phyloP scores from a whole-genome alignment of 2,113 vertebrate species.

The Danionella cerebrum region DNA sequence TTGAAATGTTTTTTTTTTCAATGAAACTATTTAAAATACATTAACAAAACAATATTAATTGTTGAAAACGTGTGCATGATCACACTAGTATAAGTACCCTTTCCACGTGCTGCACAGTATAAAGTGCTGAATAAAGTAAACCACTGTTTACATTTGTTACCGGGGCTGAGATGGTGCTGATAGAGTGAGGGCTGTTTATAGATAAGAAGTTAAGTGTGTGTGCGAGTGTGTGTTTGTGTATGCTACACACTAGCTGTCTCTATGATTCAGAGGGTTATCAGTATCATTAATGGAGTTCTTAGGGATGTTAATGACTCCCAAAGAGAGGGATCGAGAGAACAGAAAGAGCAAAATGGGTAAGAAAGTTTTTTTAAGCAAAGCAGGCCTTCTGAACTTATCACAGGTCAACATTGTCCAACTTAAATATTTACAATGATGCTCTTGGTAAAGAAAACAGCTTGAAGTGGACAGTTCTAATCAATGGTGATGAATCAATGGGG shows the following conservation, averaged over 20 bases:
- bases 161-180: no score
- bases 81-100: no score
- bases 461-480: conserved; percentile 10
- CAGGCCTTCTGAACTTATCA: neutral
- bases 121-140: neutral
- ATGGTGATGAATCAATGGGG: conserved; percentile 18
- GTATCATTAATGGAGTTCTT: conserved; percentile 18
- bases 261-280: conserved; percentile 21
- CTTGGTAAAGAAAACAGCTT: neutral
- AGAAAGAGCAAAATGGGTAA: neutral
- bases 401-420: neutral
- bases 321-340: neutral
- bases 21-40: no score
- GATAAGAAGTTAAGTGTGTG: conserved; percentile 19
- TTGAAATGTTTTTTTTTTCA: no score
- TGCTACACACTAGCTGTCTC: conserved; percentile 9
- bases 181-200: neutral
- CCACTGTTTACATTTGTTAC: neutral
- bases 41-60: no score
- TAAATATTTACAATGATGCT: neutral
- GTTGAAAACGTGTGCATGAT: no score
- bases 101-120: no score
- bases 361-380: neutral
- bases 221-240: conserved; percentile 27
- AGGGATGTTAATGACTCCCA: conserved; percentile 19